A percentile compares a stretch with the other conserved stretches of the same genome.
Evolutionary conservation across 2,888 invertebrate species (phyloP).

Genomic region (Heteromyza rotundicornis): DNA sequence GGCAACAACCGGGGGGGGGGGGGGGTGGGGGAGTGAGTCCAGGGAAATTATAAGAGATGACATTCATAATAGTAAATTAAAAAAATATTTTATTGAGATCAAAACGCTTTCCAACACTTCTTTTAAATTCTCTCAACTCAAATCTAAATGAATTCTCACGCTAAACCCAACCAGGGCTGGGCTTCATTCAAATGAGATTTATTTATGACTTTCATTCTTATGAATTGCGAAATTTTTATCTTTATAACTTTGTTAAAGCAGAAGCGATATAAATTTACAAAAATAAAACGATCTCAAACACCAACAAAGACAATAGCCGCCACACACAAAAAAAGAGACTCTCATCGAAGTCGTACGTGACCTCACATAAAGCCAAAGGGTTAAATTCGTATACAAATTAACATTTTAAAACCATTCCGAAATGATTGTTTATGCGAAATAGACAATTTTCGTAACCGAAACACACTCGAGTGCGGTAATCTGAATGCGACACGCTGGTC

Average conservation of each 20-base stretch:
- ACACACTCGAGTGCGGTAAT: constrained; percentile 12
- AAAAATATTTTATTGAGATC: too few species aligned
- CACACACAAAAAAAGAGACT: too few species aligned
- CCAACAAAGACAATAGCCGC: too few species aligned
- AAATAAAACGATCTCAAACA: neutral
- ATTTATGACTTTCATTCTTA: constrained; percentile 1
- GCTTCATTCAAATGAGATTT: too few species aligned
- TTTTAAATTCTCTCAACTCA: too few species aligned
- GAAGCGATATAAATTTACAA: constrained; percentile 8
- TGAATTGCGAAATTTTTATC: constrained; percentile 17
- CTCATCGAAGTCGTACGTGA: constrained; percentile 22
- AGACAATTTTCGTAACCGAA: neutral
- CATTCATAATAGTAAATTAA: neutral
- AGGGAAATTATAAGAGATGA: neutral
- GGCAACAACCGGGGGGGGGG: neutral
- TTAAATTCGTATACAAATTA: constrained; percentile 7
- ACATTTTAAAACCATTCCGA: neutral
- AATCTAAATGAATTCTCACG: too few species aligned
- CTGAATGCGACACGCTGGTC: constrained; percentile 21
- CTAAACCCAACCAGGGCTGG: neutral
- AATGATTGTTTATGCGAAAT: neutral
- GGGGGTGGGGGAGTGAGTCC: neutral
- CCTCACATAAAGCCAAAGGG: constrained; percentile 18
- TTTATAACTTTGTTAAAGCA: constrained; percentile 23
- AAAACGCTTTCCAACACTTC: too few species aligned